phyloP scores from a whole-genome alignment of 1,140 invertebrate species.

The Eueides isabella region DNA sequence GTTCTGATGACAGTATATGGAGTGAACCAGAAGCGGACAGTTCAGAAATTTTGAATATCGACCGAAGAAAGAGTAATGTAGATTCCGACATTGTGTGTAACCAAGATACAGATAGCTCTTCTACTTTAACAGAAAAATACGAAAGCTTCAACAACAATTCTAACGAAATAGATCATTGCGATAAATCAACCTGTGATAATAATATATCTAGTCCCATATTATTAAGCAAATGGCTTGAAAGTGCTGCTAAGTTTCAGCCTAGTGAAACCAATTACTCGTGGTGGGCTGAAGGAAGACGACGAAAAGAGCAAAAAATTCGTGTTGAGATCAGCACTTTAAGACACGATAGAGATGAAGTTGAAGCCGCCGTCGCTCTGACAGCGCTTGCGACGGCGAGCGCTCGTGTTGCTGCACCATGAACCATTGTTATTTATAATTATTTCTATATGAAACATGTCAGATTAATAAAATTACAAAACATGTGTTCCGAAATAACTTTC shows the following conservation, averaged over 20 bases:
- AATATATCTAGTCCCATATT: slow-evolving; percentile 79
- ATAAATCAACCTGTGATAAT: slow-evolving; percentile 46
- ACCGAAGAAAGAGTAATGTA: slow-evolving; percentile 50
- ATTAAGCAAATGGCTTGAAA: slow-evolving; percentile 87
- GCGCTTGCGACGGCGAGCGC: slow-evolving; percentile 74
- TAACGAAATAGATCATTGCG: slow-evolving; percentile 56
- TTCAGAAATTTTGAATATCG: slow-evolving; percentile 49
- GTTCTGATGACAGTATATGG: slow-evolving; percentile 89
- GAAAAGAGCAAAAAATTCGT: slow-evolving; percentile 53
- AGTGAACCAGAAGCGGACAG: slow-evolving; percentile 82
- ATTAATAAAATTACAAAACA: slow-evolving; percentile 18
- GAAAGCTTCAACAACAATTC: slow-evolving; percentile 70
- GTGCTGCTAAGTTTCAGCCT: slow-evolving; percentile 85
- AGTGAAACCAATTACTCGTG: slow-evolving; percentile 86
- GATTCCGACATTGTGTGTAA: slow-evolving; percentile 53
- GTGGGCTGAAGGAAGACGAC: slow-evolving; percentile 80
- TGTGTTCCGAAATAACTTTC: neutral
- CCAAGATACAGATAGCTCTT: slow-evolving; percentile 57
- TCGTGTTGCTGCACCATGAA: slow-evolving; percentile 58
- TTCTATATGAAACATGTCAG: neutral
- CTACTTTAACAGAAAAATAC: slow-evolving; percentile 69
- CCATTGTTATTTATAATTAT: neutral
- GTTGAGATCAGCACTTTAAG: slow-evolving; percentile 49
- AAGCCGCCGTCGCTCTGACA: slow-evolving; percentile 87
- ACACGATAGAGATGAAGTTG: slow-evolving; percentile 86